Evolutionary conservation across 1,140 invertebrate species (phyloP).

Genomic region (Cydia pomonella): DNA sequence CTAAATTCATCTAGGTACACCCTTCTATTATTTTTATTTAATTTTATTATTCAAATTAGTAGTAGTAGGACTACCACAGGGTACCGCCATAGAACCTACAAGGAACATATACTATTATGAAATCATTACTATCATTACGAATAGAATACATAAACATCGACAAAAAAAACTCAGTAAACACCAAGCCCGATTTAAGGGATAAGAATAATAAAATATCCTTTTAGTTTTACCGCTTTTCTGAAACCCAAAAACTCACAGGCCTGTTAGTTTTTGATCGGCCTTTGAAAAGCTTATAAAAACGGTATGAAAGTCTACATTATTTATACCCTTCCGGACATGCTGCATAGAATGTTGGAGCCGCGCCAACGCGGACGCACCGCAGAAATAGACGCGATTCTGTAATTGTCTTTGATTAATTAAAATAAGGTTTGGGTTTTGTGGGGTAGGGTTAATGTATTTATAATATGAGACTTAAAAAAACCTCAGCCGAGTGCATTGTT

Average conservation of each 20-base stretch:
- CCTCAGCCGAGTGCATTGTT: no score
- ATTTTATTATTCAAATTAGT: no score
- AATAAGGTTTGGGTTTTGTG: conserved; percentile 52
- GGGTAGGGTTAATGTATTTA: background rate
- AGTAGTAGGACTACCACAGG: no score
- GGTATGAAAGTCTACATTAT: conserved; percentile 53
- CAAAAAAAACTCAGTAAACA: no score
- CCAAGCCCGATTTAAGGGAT: no score
- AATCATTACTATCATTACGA: no score
- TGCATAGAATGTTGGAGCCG: conserved; percentile 53
- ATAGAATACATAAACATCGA: no score
- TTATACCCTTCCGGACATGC: conserved; percentile 53
- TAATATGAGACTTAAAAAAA: background rate
- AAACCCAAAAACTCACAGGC: background rate
- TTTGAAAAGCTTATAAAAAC: conserved; percentile 9
- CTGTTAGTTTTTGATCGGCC: background rate
- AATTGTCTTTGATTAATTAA: conserved; percentile 18
- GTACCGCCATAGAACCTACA: no score
- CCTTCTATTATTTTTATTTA: no score
- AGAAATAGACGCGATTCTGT: conserved; percentile 22
- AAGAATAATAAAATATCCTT: no score
- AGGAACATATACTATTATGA: no score
- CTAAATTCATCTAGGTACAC: no score
- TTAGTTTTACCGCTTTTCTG: background rate
- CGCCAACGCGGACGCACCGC: conserved; percentile 55